These are phyloP conservation scores for Pollenia angustigena DNA, from an alignment of 2,888 invertebrate species.

Conservation along the genomic window DNA sequence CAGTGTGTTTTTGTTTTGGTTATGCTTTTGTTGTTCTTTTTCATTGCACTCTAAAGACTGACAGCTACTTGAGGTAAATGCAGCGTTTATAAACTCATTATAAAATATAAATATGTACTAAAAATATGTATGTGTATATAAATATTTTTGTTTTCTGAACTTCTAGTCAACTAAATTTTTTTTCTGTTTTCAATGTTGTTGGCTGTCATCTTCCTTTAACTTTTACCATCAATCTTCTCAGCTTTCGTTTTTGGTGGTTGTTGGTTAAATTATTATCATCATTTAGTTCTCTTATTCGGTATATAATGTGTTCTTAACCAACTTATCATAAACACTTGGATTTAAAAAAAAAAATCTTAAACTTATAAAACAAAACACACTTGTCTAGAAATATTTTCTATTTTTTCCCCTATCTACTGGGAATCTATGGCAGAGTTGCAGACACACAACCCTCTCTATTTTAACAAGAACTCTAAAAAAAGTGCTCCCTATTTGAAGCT, in stretches of 20 bases:
- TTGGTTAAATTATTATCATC: slow-evolving; percentile 54
- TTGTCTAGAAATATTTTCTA: slow-evolving; percentile 58
- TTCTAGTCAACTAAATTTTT: background rate
- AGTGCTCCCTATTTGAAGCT: slow-evolving; percentile 51
- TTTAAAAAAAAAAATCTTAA: slow-evolving; percentile 50
- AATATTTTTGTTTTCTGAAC: background rate
- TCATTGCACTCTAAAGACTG: slow-evolving; percentile 12
- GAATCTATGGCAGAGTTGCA: background rate
- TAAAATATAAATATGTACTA: slow-evolving; percentile 12
- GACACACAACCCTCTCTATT: slow-evolving; percentile 37
- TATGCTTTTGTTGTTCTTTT: background rate
- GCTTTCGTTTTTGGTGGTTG: slow-evolving; percentile 47
- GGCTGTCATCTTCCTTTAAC: slow-evolving; percentile 58
- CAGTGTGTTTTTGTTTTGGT: slow-evolving; percentile 10
- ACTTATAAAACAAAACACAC: slow-evolving; percentile 48
- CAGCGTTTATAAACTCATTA: slow-evolving; percentile 62
- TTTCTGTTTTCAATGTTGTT: slow-evolving; percentile 46
- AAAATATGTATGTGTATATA: slow-evolving; percentile 11
- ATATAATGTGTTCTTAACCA: slow-evolving; percentile 60
- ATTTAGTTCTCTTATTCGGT: slow-evolving; percentile 32
- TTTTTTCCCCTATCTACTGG: slow-evolving; percentile 21
- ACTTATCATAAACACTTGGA: slow-evolving; percentile 67
- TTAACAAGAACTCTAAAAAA: background rate
- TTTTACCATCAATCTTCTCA: slow-evolving; percentile 59
- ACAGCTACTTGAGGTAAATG: slow-evolving; percentile 58